These are phyloP conservation scores for Amazona vittata DNA, from an alignment of 2,113 vertebrate species.

Conservation along the genomic window DNA sequence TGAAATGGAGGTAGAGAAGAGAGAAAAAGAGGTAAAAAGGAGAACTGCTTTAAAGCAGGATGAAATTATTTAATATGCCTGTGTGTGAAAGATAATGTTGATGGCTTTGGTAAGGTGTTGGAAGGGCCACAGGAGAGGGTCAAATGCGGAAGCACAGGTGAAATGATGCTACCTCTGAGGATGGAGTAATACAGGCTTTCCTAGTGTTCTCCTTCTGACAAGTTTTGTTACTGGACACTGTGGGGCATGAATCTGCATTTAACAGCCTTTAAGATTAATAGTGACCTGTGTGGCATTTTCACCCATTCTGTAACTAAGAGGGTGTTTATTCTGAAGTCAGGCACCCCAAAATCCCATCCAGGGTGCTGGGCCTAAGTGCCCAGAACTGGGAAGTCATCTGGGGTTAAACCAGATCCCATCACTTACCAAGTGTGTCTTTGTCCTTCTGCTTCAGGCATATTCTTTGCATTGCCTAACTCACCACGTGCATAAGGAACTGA, in stretches of 20 bases:
- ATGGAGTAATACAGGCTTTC: neutral
- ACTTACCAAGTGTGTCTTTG: neutral
- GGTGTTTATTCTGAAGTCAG: neutral
- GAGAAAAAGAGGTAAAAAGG: constrained; percentile 43
- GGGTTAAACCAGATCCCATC: neutral
- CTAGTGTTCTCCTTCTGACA: neutral
- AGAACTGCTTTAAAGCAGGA: neutral
- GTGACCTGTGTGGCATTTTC: neutral
- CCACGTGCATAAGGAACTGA: rapidly evolving
- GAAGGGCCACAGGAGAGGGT: neutral
- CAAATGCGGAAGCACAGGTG: neutral
- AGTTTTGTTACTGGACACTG: neutral
- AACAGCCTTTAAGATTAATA: neutral
- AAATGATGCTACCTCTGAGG: neutral
- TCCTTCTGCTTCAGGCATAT: neutral
- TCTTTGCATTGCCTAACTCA: neutral
- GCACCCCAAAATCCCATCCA: neutral
- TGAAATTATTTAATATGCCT: neutral
- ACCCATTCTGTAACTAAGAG: neutral
- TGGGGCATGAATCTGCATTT: neutral
- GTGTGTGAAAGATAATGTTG: neutral
- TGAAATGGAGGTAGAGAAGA: constrained; percentile 46
- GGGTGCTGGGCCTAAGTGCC: neutral
- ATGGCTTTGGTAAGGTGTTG: neutral
- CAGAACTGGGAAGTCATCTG: neutral